Base-by-base conservation (phyloP, 2,113 vertebrate species). In the Muntiacus muntjak region DNA sequence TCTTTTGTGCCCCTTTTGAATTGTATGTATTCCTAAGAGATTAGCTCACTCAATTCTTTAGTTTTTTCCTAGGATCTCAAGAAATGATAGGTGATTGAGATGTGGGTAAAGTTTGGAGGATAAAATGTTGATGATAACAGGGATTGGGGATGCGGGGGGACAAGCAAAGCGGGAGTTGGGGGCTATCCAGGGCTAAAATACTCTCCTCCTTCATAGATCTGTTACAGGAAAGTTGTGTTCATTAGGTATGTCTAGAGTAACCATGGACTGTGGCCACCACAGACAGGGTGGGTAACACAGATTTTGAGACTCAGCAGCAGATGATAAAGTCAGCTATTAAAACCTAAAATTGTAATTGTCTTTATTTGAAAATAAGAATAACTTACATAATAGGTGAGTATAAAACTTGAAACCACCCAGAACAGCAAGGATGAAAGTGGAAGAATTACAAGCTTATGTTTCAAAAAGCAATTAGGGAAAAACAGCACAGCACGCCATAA, bases 311-410 rank as follows among this genome's bases (percentile, higher is more conserved):
- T 1, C 23, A 58, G 64, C 43, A 19, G 19, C 25, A 95, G 55
- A 85, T 33, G 47, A 91, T 12, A 67, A 74, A 16, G 40, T 85
- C 16, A 55, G 91, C n/a, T 67, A 78, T 54, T 33, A 60, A n/a
- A 90, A 58, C 11, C 36, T 95, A 58, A 91, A 92, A 50, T 26
- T 8, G 3, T 19, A 91, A 43, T 25, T 90, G 30, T 43, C 43
- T 96, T 64, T 88, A 78, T 54, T 79, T 93, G 79, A 60, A 78
- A 92, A 23, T 79, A 83, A 89, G 71, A 95, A 78, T 55, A 85
- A 40, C 26, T 9, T 40, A 84, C n/a, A 13, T 58, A 85, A 78
- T 9, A 74, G 25, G 16, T 12, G 67, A 88, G 54, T 15, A 26
- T 54, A 14, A 33, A 54, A 79, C 43, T 89, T 52, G 47, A 92